Base-by-base conservation (phyloP, 2,113 vertebrate species). In the Pholis gunnellus region DNA sequence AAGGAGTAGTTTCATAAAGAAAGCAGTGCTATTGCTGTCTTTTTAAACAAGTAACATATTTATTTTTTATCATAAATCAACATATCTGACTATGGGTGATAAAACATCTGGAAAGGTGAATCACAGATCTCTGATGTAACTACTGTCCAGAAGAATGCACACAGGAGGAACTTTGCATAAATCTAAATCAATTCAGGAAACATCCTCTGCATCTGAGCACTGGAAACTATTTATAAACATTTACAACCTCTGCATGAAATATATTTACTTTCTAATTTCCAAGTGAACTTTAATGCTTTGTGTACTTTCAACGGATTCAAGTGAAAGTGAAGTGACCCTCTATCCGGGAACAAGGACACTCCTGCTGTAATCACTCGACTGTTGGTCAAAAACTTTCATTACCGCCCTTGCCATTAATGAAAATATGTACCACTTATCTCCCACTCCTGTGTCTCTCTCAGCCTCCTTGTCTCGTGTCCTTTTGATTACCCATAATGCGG, bases 341-440 rank as follows among this genome's bases (percentile, higher is more conserved):
- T 57, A 22, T 31, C 34, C 1, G 0, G 20, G n/a, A 80, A 82
- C 83, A 89, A 89, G 89, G 87, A 67, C 88, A 66, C 67, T 75
- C 25, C 34, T 1, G 31, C 22, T 63, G 22, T 73, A 85, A 79
- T 76, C 56, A 78, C 52, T 72, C 52, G 22, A 18, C 48, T 27
- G 66, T 59, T 72, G 69, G 54, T 56, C 78, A 70, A 75, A 85
- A 88, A 83, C 72, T 72, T 84, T 87, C 71, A 77, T 81, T 66
- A 63, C 50, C 63, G 29, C 78, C 38, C 31, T 67, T 17, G 72
- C 54, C 79, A 73, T 86, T 67, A 89, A 91, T 71, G 42, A 86
- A 81, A 84, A 61, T 57, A 46, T 0, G 6, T 25, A 77, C 46
- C 61, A 78, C 84, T 87, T 70, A 79, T 85, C 64, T 72, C 40